phyloP scores from a whole-genome alignment of 2,888 invertebrate genomes.

The Netelia melanura region DNA sequence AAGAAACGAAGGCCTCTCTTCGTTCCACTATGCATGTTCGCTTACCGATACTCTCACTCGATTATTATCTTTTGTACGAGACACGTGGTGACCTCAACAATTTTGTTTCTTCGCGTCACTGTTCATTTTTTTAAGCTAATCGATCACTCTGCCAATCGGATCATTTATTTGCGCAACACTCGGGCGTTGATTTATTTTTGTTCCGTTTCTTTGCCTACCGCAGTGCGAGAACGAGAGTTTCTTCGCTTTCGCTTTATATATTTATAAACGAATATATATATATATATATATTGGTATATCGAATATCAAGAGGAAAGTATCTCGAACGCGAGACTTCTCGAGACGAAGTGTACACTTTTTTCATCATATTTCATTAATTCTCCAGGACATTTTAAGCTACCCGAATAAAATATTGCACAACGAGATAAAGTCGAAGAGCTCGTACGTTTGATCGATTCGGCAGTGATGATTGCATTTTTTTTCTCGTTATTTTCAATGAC shows the following conservation, averaged over 20 bases:
- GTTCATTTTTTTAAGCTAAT: slow-evolving; percentile 27
- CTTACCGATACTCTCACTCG: slow-evolving; percentile 14
- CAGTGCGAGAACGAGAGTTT: background rate
- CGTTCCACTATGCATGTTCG: background rate
- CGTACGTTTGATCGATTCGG: slow-evolving; percentile 31
- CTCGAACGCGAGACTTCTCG: background rate
- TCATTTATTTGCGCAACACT: slow-evolving; percentile 31
- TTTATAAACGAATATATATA: background rate
- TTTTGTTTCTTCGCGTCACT: background rate
- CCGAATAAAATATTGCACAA: slow-evolving; percentile 16
- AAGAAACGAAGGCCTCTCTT: background rate
- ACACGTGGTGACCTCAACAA: background rate
- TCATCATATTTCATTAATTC: slow-evolving; percentile 1
- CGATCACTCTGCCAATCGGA: slow-evolving; percentile 43
- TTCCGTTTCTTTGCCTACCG: slow-evolving; percentile 15
- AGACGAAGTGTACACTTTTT: slow-evolving; percentile 19
- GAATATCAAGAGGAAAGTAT: slow-evolving; percentile 26
- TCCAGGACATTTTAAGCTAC: background rate
- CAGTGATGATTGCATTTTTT: slow-evolving; percentile 13
- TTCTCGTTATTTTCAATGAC: slow-evolving; percentile 9
- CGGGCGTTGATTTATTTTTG: slow-evolving; percentile 17
- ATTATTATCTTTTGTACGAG: background rate
- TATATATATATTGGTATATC: slow-evolving; percentile 8
- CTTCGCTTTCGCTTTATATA: slow-evolving; percentile 1
- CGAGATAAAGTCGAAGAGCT: background rate